A percentile compares a stretch with the other conserved stretches of the same genome.
Evolutionary conservation across 2,113 vertebrate species (phyloP).

Genomic region (Orthonyx spaldingii): DNA sequence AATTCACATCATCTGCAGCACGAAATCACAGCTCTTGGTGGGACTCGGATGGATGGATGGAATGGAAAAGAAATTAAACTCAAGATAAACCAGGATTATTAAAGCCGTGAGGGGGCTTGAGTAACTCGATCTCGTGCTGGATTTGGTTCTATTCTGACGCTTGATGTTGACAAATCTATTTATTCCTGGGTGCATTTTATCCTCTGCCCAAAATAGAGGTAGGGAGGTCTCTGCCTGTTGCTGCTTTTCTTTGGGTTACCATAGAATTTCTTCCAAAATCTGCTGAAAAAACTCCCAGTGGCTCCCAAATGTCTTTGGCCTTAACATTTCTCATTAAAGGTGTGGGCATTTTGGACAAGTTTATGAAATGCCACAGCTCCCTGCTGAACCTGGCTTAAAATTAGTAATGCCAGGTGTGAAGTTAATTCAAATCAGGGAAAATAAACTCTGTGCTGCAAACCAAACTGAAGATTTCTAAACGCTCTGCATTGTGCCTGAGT

Average conservation of each 20-base stretch:
- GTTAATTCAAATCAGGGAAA: background rate
- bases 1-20: background rate
- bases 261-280: background rate
- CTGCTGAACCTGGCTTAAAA: background rate
- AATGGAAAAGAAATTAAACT: background rate
- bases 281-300: background rate
- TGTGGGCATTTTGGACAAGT: background rate
- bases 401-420: background rate
- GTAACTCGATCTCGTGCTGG: background rate
- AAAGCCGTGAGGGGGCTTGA: background rate
- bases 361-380: background rate
- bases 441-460: background rate
- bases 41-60: background rate
- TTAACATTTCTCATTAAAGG: background rate
- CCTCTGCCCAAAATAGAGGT: background rate
- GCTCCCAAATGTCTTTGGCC: background rate
- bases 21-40: background rate
- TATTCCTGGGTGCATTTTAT: background rate
- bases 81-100: background rate
- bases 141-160: background rate
- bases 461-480: background rate
- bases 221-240: background rate
- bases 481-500: fast-evolving
- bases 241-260: background rate
- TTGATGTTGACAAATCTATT: background rate